Percentiles rank a stretch among this genome's conserved stretches.
These are phyloP conservation scores for Myzus persicae DNA, from an alignment of 1,140 invertebrate species.

Conservation along the genomic window DNA sequence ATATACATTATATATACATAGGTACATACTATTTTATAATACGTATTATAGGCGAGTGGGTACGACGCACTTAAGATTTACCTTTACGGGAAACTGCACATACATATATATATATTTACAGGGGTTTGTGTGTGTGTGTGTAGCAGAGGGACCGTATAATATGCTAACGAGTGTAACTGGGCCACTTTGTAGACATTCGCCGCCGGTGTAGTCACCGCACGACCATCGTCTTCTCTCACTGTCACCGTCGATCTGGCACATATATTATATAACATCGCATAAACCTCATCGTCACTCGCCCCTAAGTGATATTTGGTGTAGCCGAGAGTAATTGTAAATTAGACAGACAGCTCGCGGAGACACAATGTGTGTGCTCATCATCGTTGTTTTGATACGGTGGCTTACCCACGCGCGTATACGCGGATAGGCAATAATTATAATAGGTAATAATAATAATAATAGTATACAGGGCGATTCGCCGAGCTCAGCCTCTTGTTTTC, in stretches of 20 bases:
- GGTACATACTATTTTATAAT: not conserved
- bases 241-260: not conserved
- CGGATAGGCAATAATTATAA: too few species aligned
- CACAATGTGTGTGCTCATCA: not conserved
- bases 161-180: slow-evolving; percentile 25
- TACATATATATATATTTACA: not conserved
- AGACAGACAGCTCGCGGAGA: slow-evolving; percentile 1
- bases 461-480: too few species aligned
- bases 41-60: not conserved
- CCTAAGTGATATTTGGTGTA: slow-evolving; percentile 51
- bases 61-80: slow-evolving; percentile 22
- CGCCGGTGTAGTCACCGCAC: not conserved
- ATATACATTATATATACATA: too few species aligned
- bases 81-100: not conserved
- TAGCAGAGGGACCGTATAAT: not conserved
- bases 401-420: not conserved
- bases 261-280: not conserved
- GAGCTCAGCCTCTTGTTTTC: too few species aligned
- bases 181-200: slow-evolving; percentile 27
- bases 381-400: not conserved
- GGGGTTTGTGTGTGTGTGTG: not conserved
- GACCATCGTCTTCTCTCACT: not conserved
- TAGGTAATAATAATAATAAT: too few species aligned
- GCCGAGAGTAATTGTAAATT: slow-evolving; percentile 39
- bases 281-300: not conserved